Conservation (phyloP, 1,140 invertebrate genomes). For the Lepidotrigona ventralis region DNA sequence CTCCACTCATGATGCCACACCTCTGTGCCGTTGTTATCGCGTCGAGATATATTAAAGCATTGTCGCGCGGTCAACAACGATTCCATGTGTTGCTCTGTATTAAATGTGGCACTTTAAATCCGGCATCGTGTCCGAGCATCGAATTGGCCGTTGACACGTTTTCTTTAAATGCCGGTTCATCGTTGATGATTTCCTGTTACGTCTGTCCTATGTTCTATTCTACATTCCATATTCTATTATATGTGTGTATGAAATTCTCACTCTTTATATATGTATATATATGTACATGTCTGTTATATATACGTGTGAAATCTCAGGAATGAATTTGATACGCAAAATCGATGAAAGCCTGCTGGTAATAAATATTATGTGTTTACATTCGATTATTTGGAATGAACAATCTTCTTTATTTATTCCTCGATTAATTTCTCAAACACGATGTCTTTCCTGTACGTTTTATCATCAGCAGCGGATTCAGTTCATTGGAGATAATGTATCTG, state of each 20-base stretch:
- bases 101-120: not conserved
- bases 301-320: too few relatives aligned
- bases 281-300: too few relatives aligned
- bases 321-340: too few relatives aligned
- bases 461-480: not conserved
- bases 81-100: not conserved
- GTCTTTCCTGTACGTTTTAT: not conserved
- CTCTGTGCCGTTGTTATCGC: not conserved
- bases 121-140: not conserved
- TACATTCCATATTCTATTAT: not conserved
- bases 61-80: not conserved
- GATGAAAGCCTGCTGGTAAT: too few relatives aligned
- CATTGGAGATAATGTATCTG: not conserved
- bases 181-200: not conserved
- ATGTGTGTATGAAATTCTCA: not conserved
- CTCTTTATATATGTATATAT: too few relatives aligned
- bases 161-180: not conserved
- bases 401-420: not conserved
- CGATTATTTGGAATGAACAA: not conserved
- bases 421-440: not conserved
- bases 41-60: slow-evolving; percentile 17
- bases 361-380: too few relatives aligned
- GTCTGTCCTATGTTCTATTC: too few relatives aligned
- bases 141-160: not conserved
- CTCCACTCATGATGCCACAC: not conserved